Evolutionary conservation across 2,113 vertebrate genomes (phyloP), one percentile per base, ranked within the genome.

Genomic region (Psephotus haematonotus): DNA sequence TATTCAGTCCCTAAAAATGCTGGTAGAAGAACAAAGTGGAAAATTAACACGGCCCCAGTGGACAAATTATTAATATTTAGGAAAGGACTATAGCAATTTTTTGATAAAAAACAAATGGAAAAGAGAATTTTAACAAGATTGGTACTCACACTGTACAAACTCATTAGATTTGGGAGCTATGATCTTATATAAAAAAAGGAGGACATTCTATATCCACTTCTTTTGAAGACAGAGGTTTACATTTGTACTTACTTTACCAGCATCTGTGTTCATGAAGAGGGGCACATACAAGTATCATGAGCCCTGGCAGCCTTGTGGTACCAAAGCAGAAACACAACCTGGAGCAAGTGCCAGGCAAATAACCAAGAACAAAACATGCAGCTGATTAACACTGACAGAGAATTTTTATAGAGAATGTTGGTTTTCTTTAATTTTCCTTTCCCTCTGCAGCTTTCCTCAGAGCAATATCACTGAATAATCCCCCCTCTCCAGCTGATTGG

Each of bases 61-160:
- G 92, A 89, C 64, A 85, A 93, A 82, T 63, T 55, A 88, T 90
- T 96, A 96, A 92, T 92, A 96, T 94, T 95, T 96, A 93, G 94
- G 63, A 62, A 89, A 91, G 52, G n/a, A 82, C 81, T 84, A 71
- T 18, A 78, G 53, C 62, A 84, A 37, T 37, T 37, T 37, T 37
- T 84, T 91, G 49, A 89, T 95, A 53, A 70, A 91, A 94, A 91
- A 93, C 69, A 82, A 95, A 75, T 52, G 62, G 15, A 70, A 70
- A 95, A 80, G 59, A 75, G n/a, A 39, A 90, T 89, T 92, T 89
- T 92, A 95, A 93, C 6, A 1, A 93, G 81, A 82, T 43, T 53
- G 67, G 37, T 47, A 33, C 77, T 93, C 77, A 86, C 59, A 84
- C 31, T 76, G 28, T 79, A 82, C 62, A 80, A 92, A 90, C 80